phyloP scores from a whole-genome alignment of 2,888 invertebrate genomes.

The Pollenia labialis region DNA sequence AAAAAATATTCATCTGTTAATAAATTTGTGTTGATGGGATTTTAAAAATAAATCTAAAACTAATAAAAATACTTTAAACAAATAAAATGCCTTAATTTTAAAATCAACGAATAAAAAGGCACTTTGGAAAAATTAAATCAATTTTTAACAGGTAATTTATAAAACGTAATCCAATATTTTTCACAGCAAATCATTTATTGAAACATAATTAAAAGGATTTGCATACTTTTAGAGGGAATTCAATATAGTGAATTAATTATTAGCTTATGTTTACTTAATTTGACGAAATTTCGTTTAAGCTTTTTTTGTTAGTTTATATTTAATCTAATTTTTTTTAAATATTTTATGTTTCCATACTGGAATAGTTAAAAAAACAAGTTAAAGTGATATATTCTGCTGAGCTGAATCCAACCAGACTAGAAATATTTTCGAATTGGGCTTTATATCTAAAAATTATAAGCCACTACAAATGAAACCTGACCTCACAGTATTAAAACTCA shows the following conservation, averaged over 20 bases:
- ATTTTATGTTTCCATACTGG: too few species aligned
- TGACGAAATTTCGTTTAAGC: too few species aligned
- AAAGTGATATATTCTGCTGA: too few species aligned
- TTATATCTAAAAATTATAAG: too few species aligned
- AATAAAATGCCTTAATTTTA: neutral
- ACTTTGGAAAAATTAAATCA: constrained; percentile 13
- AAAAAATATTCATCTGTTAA: neutral
- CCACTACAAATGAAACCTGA: too few species aligned
- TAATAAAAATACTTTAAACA: neutral
- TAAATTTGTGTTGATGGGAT: neutral
- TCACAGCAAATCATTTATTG: neutral
- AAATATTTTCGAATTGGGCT: too few species aligned
- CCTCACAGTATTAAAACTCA: too few species aligned
- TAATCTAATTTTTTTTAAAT: too few species aligned
- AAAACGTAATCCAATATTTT: too few species aligned
- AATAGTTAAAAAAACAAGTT: too few species aligned
- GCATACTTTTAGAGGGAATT: neutral
- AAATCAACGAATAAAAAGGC: neutral
- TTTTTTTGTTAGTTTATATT: too few species aligned
- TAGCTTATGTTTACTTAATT: neutral
- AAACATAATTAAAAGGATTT: neutral
- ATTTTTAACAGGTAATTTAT: constrained; percentile 51
- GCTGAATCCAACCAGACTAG: too few species aligned
- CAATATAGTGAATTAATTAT: neutral
- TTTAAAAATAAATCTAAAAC: neutral